Conservation (phyloP, 2,797 vertebrate genomes). For the Peromyscus aztecus region DNA sequence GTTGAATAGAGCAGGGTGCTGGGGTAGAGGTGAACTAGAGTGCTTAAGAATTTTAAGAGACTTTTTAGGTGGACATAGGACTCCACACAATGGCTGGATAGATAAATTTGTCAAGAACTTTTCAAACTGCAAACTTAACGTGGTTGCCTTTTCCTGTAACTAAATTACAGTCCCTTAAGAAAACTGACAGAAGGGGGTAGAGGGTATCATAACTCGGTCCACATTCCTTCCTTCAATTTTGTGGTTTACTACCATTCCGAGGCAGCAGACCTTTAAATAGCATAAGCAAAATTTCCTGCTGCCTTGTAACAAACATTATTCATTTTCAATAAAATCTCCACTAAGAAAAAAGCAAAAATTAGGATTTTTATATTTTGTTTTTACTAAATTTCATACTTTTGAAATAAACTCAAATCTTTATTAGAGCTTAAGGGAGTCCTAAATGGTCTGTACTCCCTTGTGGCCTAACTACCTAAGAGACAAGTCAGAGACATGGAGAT, state of each 20-base stretch:
- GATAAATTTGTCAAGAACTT: neutral
- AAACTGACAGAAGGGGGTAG: neutral
- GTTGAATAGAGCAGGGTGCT: neutral
- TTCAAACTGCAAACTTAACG: conserved; percentile 16
- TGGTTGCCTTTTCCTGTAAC: neutral
- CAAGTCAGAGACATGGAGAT: neutral
- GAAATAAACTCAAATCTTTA: neutral
- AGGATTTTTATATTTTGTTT: neutral
- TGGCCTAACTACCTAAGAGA: conserved; percentile 8
- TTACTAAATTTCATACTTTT: neutral
- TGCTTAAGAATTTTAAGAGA: neutral
- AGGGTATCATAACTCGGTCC: neutral
- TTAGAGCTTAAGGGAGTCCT: neutral
- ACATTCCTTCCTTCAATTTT: neutral
- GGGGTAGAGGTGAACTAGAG: neutral
- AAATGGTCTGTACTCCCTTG: neutral
- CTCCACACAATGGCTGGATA: neutral
- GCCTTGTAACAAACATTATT: conserved; percentile 28
- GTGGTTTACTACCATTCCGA: neutral
- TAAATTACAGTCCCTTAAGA: conserved; percentile 24
- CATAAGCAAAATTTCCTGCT: conserved; percentile 24
- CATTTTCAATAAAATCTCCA: conserved; percentile 41
- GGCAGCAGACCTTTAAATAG: neutral
- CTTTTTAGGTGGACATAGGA: neutral
- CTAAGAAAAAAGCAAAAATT: conserved; percentile 28